A percentile compares a stretch with the other conserved stretches of the same genome.
Evolutionary conservation across 2,888 invertebrate genomes (phyloP).

Genomic region (Drosophila falleni): DNA sequence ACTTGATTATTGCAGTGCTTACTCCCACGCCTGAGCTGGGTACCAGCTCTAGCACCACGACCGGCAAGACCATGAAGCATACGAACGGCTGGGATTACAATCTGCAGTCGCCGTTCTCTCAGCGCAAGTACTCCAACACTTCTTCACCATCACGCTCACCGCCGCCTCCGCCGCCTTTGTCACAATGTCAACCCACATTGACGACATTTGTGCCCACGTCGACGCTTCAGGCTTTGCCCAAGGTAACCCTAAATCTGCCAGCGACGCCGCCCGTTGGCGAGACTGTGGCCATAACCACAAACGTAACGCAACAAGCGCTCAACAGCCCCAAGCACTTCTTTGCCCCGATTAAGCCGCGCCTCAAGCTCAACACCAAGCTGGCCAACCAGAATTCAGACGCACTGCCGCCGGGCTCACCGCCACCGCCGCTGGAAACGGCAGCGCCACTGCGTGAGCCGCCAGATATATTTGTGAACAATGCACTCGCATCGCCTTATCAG

Average conservation of each 20-base stretch:
- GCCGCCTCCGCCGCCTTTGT: conserved; percentile 16
- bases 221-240: conserved; percentile 64
- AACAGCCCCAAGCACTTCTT: conserved; percentile 86
- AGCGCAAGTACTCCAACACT: conserved; percentile 71
- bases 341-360: conserved; percentile 85
- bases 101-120: conserved; percentile 81
- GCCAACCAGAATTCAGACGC: conserved; percentile 72
- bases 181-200: conserved; percentile 48
- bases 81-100: conserved; percentile 85
- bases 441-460: conserved; percentile 78
- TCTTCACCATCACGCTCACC: conserved; percentile 69
- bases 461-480: conserved; percentile 84
- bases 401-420: conserved; percentile 65
- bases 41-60: conserved; percentile 78
- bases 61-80: conserved; percentile 80
- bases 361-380: conserved; percentile 81
- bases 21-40: conserved; percentile 77
- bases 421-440: conserved; percentile 46
- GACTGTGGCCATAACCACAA: conserved; percentile 81
- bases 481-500: conserved; percentile 82
- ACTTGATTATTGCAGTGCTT: conserved; percentile 19
- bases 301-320: conserved; percentile 68
- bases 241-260: conserved; percentile 57
- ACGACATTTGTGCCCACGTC: conserved; percentile 80
- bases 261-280: conserved; percentile 40